A percentile compares a stretch with the other conserved stretches of the same genome.
These are phyloP conservation scores for Typhlichthys eigenmanni DNA, from an alignment of 2,797 vertebrate species.

Conservation along the genomic window DNA sequence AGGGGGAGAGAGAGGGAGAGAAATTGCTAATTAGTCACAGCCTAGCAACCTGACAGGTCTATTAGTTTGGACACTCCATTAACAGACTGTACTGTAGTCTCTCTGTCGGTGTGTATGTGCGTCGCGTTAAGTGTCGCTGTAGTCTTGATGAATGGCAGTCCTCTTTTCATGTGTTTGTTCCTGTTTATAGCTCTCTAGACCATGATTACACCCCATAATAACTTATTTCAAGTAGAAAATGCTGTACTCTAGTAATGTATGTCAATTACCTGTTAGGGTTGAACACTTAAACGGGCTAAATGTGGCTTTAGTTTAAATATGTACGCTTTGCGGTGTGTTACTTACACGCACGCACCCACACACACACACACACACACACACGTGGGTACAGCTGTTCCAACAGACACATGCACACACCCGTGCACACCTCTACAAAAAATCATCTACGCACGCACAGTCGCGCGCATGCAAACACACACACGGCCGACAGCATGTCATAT, in stretches of 20 bases:
- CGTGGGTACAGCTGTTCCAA: slow-evolving; percentile 43
- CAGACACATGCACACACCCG: slow-evolving; percentile 9
- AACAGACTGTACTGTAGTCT: slow-evolving; percentile 47
- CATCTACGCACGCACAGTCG: neutral
- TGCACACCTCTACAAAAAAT: slow-evolving; percentile 25
- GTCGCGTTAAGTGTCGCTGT: neutral
- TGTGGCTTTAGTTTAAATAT: no score
- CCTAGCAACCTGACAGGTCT: slow-evolving; percentile 75
- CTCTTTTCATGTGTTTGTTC: no score
- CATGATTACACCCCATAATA: no score
- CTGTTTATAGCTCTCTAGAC: no score
- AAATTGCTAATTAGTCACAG: slow-evolving; percentile 76
- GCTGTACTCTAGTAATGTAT: no score
- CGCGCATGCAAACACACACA: neutral
- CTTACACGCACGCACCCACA: neutral
- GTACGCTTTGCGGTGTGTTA: neutral
- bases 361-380: neutral
- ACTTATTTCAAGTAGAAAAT: no score
- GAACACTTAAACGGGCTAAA: no score
- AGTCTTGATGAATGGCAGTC: no score
- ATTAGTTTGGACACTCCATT: slow-evolving; percentile 73
- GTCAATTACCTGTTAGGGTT: no score
- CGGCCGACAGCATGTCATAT: slow-evolving; percentile 41
- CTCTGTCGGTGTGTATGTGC: slow-evolving; percentile 8
- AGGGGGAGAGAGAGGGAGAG: slow-evolving; percentile 16